These are phyloP conservation scores for Lineus longissimus DNA, from an alignment of 1,140 invertebrate genomes.

Conservation along the genomic window DNA sequence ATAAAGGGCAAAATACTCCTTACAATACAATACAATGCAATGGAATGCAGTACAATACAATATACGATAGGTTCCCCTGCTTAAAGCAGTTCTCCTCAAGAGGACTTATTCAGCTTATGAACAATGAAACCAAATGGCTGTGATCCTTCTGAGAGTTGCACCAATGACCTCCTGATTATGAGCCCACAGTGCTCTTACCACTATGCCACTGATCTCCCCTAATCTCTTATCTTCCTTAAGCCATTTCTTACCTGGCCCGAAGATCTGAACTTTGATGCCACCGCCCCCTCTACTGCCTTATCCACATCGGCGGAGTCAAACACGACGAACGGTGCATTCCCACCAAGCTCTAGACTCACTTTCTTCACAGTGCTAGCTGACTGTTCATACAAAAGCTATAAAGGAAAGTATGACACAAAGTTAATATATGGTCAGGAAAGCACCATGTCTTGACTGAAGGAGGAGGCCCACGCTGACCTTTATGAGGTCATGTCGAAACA, in stretches of 20 bases:
- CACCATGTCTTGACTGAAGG: too few species aligned
- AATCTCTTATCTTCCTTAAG: not conserved
- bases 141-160: too few species aligned
- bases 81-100: too few species aligned
- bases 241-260: slow-evolving; percentile 69
- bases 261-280: slow-evolving; percentile 92
- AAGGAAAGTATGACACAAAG: slow-evolving; percentile 8
- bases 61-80: too few species aligned
- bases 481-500: too few species aligned
- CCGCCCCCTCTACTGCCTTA: slow-evolving; percentile 77
- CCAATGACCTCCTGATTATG: too few species aligned
- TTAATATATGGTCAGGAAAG: not conserved
- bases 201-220: not conserved
- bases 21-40: too few species aligned
- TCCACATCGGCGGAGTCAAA: slow-evolving; percentile 91
- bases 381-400: slow-evolving; percentile 75
- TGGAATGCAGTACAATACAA: too few species aligned
- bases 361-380: slow-evolving; percentile 84
- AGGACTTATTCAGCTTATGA: too few species aligned
- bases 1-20: slow-evolving; percentile 17
- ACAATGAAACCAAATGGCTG: too few species aligned
- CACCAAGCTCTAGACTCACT: slow-evolving; percentile 88
- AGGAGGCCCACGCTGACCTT: too few species aligned
- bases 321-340: slow-evolving; percentile 97
- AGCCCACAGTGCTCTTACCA: too few species aligned